Base-by-base conservation (phyloP, 2,888 invertebrate genomes). In the Plebejus melissa region DNA sequence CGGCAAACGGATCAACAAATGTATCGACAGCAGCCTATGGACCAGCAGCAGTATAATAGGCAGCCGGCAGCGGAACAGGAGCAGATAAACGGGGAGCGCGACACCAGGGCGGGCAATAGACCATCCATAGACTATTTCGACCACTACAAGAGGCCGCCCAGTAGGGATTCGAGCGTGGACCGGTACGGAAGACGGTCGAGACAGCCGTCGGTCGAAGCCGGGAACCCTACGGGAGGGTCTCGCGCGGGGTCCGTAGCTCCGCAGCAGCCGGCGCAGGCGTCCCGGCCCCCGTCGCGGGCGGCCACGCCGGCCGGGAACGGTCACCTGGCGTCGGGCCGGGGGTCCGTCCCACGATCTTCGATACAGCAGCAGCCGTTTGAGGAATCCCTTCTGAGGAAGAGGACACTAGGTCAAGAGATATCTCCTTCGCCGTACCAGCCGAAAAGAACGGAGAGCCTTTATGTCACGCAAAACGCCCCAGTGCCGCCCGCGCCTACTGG, bases 81-180 rank as follows among this genome's bases (percentile, higher is more conserved):
- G 28, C 80, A 85, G 32, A 81, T 88, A 6, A 91, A 91, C 71
- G 90, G 90, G 69, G 83, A 86, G 22, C 85, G 89, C 16, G 95
- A 94, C 78, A 92, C 89, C 80, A 85, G 88, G 54, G 82, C 85
- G 36, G 88, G 88, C n/a, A 81, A 86, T 1, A 85, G 93, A 16
- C 90, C 97, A 13, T 96, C 97, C 81, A 97, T 97, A 85, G 98
- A 98, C 88, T 97, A 98, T 85, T 98, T 98, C 86, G 98, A 98
- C 89, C 98, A 99, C 86, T 99, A 99, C 89, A 97, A 98, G 89
- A 94, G 97, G 86, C 97, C 98, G 75, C 97, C 98, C 0, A 98
- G 98, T 91, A 94, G 98, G 85, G 97, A 98, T 86, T 96, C 96
- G 78, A 97, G 97, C 81, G 97, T 97, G 71, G 98, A 98, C 91